Evolutionary conservation across 2,888 invertebrate genomes (phyloP), one percentile per base, ranked within the genome.

Genomic region (Adelphocoris suturalis): DNA sequence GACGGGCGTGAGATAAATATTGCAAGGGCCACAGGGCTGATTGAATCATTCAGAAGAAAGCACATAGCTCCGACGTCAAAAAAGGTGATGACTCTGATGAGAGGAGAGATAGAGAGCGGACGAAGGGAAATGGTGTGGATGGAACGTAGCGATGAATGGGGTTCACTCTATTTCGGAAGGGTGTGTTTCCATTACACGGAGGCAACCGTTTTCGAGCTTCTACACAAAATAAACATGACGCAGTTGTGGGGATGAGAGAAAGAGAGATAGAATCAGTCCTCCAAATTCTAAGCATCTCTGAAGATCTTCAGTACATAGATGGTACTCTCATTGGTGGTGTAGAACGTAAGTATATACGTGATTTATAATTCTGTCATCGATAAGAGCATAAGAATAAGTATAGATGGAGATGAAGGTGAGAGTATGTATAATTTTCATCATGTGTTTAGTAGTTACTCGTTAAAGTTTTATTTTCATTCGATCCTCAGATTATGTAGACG

Each of bases 31-130:
- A 19, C 37, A 52, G 37, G n/a, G 86, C 46, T 75, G 86, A 86
- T 86, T 86, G 86, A 86, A 86, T 86, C 86, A 86, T 46, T 85
- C 85, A 61, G 55, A 85, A 85, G 23, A n/a, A 46, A 16, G 55
- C 11, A 28, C 48, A 52, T 86, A 19, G 46, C 76, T 86, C 46
- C 9, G 7, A 28, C 48, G 55, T 57, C 85, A 28, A 57, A 85
- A 86, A 86, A 86, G 85, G 61, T 46, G 86, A 75, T 86, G 86
- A 75, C 68, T 86, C 47, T 75, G 86, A 86, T 86, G 86, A 46
- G 19, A n/a, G 47, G 76, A 23, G 76, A 3, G 86, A 75, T 48
- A 19, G 48, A 82, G 27, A n/a, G 82, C 19, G 48, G 47, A 19
- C 52, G 82, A 47, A 23, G 37, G 78, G n/a, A 16, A 28, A 27